Evolutionary conservation across 2,888 invertebrate genomes (phyloP).

Genomic region (Pelosia muscerda): DNA sequence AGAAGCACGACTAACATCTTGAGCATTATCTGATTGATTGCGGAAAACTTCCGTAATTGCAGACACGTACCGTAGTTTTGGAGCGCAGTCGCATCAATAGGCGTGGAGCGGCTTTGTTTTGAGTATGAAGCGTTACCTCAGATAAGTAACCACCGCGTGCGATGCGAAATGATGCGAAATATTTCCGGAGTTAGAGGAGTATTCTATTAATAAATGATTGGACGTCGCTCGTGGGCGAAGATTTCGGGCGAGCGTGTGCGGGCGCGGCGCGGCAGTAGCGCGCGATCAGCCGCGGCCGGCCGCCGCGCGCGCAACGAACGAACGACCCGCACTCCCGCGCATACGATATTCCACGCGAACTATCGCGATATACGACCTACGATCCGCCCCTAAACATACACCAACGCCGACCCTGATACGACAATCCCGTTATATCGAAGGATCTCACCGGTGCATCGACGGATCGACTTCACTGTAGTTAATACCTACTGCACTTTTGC

Average conservation of each 20-base stretch:
- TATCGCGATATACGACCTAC: constrained; percentile 70
- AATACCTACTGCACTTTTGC: constrained; percentile 71
- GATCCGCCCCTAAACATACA: constrained; percentile 66
- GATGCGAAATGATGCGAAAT: constrained; percentile 86
- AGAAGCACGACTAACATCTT: constrained; percentile 7
- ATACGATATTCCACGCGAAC: constrained; percentile 69
- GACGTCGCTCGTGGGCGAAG: constrained; percentile 84
- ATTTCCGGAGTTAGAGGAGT: constrained; percentile 86
- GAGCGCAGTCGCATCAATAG: constrained; percentile 11
- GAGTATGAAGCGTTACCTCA: constrained; percentile 67
- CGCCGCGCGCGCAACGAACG: constrained; percentile 87
- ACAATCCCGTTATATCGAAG: constrained; percentile 44
- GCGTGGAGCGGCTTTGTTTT: constrained; percentile 50
- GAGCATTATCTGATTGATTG: background rate
- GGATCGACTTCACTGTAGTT: constrained; percentile 69
- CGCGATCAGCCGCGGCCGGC: constrained; percentile 85
- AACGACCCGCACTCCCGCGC: constrained; percentile 86
- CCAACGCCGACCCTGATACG: constrained; percentile 42
- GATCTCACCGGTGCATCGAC: constrained; percentile 54
- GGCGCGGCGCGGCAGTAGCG: constrained; percentile 79
- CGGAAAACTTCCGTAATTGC: background rate
- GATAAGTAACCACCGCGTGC: constrained; percentile 77
- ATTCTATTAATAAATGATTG: constrained; percentile 86
- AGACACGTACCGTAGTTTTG: constrained; percentile 2
- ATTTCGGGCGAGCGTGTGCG: constrained; percentile 78